Evolutionary conservation across 37 sponge, comb jelly and placozoan genomes (phyloP).

Genomic region (Aplysina aerophoba): DNA sequence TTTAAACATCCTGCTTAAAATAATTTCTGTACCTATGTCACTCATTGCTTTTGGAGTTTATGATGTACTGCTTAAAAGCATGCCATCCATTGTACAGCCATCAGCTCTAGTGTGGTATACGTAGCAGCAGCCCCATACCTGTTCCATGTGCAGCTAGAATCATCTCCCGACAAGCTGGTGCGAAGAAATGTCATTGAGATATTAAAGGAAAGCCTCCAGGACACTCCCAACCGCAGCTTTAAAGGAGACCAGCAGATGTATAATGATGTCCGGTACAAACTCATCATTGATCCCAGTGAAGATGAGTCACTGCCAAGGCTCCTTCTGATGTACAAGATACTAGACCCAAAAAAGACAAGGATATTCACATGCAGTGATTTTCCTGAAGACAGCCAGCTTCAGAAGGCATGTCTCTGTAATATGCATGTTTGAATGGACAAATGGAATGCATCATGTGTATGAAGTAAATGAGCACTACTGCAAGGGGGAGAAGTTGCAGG

Average conservation of each 20-base stretch:
- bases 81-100: too few species aligned
- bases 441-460: too few species aligned
- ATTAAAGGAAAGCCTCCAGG: conserved; percentile 57
- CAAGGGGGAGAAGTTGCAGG: too few species aligned
- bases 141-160: neutral
- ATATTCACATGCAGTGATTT: conserved; percentile 49
- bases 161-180: conserved; percentile 10
- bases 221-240: conserved; percentile 34
- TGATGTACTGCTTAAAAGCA: too few species aligned
- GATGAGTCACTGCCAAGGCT: conserved; percentile 59
- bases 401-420: conserved; percentile 20
- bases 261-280: conserved; percentile 50
- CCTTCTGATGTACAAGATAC: conserved; percentile 43
- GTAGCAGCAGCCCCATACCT: too few species aligned
- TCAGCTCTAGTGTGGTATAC: too few species aligned
- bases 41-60: too few species aligned
- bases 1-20: neutral
- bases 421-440: neutral
- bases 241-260: neutral
- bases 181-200: conserved; percentile 63
- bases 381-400: conserved; percentile 37
- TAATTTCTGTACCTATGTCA: too few species aligned
- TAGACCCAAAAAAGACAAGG: conserved; percentile 23
- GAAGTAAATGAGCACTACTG: too few species aligned
- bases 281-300: conserved; percentile 62